Evolutionary conservation across 37 sponge, comb jelly and placozoan genomes (phyloP).

Genomic region (Chondrosia reniformis): DNA sequence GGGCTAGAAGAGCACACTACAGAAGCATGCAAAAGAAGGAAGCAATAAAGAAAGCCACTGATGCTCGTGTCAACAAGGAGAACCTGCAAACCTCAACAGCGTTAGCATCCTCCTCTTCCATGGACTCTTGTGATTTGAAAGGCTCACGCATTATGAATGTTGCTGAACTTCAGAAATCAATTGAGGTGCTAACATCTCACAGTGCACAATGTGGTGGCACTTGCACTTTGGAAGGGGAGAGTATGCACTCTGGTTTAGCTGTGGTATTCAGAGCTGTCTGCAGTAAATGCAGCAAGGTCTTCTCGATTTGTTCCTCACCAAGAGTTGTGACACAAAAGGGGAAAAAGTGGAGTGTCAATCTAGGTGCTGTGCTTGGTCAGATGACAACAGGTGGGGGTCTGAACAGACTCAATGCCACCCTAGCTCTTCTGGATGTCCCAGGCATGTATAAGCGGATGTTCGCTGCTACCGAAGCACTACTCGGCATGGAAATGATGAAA

Average conservation of each 20-base stretch:
- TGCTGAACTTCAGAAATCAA: not conserved
- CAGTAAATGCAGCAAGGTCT: conserved; percentile 3
- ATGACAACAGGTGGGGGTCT: conserved; percentile 52
- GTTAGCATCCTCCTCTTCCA: not conserved
- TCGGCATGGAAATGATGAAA: conserved; percentile 18
- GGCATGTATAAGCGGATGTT: conserved; percentile 36
- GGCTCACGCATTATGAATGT: conserved; percentile 18
- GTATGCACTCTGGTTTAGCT: conserved; percentile 20
- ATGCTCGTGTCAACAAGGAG: conserved; percentile 1
- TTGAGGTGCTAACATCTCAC: conserved; percentile 8
- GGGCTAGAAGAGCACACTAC: conserved; percentile 15
- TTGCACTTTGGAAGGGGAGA: conserved; percentile 6
- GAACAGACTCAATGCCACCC: conserved; percentile 6
- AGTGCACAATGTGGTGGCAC: conserved; percentile 31
- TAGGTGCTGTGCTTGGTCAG: conserved; percentile 52
- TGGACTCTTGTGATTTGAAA: not conserved
- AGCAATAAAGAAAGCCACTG: conserved; percentile 11
- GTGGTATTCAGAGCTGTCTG: conserved; percentile 9
- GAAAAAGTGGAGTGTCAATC: conserved; percentile 30
- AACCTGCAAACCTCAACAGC: not conserved
- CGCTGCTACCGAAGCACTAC: conserved; percentile 18
- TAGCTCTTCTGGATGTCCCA: conserved; percentile 28
- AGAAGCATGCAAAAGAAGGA: conserved; percentile 7
- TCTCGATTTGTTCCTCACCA: not conserved
- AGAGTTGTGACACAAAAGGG: not conserved